These are phyloP conservation scores for Kryphioiulus occultus DNA, from an alignment of 2,888 invertebrate species.

Conservation along the genomic window DNA sequence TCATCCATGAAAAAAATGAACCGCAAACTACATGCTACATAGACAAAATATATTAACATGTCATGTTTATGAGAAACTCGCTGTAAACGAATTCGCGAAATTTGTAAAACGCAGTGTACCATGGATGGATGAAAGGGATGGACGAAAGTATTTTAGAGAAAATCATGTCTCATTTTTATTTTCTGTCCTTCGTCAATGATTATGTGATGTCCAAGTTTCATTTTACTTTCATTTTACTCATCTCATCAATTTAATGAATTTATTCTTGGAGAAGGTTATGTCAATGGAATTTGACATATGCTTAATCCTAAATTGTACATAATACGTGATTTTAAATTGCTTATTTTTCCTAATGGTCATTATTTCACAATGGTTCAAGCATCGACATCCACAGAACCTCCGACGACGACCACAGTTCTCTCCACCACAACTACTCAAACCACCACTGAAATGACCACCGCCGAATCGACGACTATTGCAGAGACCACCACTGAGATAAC, in stretches of 20 bases:
- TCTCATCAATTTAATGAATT: background rate
- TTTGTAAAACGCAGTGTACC: background rate
- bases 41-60: background rate
- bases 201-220: background rate
- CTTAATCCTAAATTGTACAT: background rate
- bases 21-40: too few species aligned
- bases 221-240: background rate
- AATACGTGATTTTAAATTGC: background rate
- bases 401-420: background rate
- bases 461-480: slow-evolving; percentile 13
- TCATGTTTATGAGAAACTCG: background rate
- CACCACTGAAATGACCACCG: background rate
- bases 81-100: background rate
- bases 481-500: slow-evolving; percentile 24
- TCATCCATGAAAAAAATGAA: background rate
- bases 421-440: background rate
- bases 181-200: background rate
- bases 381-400: background rate
- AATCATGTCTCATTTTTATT: background rate
- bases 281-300: background rate
- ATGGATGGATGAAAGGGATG: background rate
- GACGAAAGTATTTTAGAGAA: background rate
- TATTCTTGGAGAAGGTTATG: background rate
- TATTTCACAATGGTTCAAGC: background rate
- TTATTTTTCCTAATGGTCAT: background rate